Base-by-base conservation (phyloP, 1,140 invertebrate genomes). In the Drosophila littoralis region DNA sequence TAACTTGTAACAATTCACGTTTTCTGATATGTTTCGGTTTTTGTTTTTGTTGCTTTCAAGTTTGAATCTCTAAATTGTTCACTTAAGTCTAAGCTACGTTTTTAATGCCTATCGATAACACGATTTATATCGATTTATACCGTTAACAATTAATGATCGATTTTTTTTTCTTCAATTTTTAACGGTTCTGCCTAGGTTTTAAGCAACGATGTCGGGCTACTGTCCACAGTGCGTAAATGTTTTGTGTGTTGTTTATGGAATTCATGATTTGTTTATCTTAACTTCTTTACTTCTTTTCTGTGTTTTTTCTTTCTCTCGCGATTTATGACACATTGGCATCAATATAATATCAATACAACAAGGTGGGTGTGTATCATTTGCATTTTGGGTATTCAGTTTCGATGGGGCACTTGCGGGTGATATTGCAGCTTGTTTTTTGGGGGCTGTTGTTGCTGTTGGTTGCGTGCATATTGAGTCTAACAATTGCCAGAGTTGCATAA, bases 401-500 rank as follows among this genome's bases (percentile, higher is more conserved):
- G 52, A 75, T 70, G 67, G 73, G 73, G 73, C 73, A 75, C 73
- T 75, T 75, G 73, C 73, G 73, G 73, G 73, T 75, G 73, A 75
- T 75, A 71, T 75, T 77, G 78, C 65, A 75, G 59, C 58, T 52
- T 42, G 60, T 51, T 65, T 35, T 15, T 69, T 50, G 52, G 38
- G 46, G 55, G 57, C 36, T 46, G 46, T 60, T 55, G 71, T 69
- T 70, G 79, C 78, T 72, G 67, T 54, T 69, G 79, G 69, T 78
- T 70, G 81, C 81, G 81, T 80, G 81, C 81, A 85, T 84, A 70
- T 61, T 88, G 83, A 77, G 72, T 80, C 79, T 88, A 88, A 88
- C 86, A 89, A 88, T 79, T 89, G 83, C 84, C 79, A 83, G 83
- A 88, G 83, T 89, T 88, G 83, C 83, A 88, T 88, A 88, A 88